These are phyloP conservation scores for Hippolais icterina DNA, from an alignment of 2,113 vertebrate genomes.

Conservation along the genomic window DNA sequence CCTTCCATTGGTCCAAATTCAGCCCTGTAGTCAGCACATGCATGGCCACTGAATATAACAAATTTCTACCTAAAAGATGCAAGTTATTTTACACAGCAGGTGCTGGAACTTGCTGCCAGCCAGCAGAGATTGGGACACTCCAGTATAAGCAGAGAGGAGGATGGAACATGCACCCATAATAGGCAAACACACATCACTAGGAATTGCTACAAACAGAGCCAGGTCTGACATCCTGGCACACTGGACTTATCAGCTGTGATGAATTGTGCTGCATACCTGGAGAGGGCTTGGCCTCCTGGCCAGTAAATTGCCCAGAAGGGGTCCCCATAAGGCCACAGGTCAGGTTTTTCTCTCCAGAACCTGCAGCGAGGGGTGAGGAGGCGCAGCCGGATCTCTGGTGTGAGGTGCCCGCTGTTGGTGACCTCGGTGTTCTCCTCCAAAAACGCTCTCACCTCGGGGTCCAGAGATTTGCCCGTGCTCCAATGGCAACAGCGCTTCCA, in stretches of 20 bases:
- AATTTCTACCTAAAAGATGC: background rate
- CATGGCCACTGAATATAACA: background rate
- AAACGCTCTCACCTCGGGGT: conserved; percentile 71
- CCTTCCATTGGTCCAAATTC: background rate
- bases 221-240: background rate
- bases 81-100: background rate
- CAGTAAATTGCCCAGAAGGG: conserved; percentile 96
- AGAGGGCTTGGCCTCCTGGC: conserved; percentile 92
- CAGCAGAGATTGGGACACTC: background rate
- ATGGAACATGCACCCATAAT: background rate
- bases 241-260: background rate
- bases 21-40: background rate
- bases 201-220: background rate
- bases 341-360: conserved; percentile 87
- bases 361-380: conserved; percentile 87
- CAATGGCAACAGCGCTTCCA: conserved; percentile 21
- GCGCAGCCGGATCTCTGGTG: conserved; percentile 85
- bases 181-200: background rate
- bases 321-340: conserved; percentile 89
- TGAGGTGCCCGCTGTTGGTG: conserved; percentile 78
- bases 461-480: background rate
- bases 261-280: conserved; percentile 75
- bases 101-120: background rate
- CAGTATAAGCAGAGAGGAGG: background rate
- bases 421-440: conserved; percentile 86